Evolutionary conservation across 2,113 vertebrate species (phyloP), one percentile per base, ranked within the genome.

Genomic region (Nipponia nippon): DNA sequence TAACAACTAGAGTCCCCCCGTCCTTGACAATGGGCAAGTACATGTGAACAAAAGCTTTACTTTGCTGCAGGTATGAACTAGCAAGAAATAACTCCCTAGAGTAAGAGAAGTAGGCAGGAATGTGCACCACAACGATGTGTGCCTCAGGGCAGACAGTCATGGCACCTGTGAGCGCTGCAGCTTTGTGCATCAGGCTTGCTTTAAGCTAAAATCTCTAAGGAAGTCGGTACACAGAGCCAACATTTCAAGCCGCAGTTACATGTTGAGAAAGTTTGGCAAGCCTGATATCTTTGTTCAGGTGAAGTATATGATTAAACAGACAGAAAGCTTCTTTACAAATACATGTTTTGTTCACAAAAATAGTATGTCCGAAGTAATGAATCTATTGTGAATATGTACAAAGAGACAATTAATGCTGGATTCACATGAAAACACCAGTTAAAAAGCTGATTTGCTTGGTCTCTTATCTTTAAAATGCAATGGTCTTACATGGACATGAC

Each of bases 401-500:
- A 93, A 95, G 86, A 59, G 49, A 85, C 23, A 79, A 95, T 85
- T 77, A 93, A 56, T 70, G 49, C 53, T 72, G 87, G 36, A 79
- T 94, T 90, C 42, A 63, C 38, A 81, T 93, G 63, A 94, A 95
- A 71, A 46, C 56, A 83, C 16, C 59, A 66, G 42, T 79, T 75
- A 83, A 47, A 85, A 97, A 91, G 56, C 63, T 90, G 73, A 63
- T 95, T 94, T 92, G 90, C 42, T 63, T 89, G 7, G 58, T 83
- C 21, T 81, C 84, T 96, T 97, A 94, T 97, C 95, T 97, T 90
- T 87, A 71, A 77, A 93, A 95, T 95, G 71, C 95, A 96, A 25
- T 67, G 63, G 75, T 87, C 42, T 63, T 81, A 29, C 1, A 15
- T 82, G 87, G 79, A 81, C 77, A 42, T 62, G 56, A 86, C 55